Base-by-base conservation (phyloP, 2,113 vertebrate species). In the Australoheros scitulus region DNA sequence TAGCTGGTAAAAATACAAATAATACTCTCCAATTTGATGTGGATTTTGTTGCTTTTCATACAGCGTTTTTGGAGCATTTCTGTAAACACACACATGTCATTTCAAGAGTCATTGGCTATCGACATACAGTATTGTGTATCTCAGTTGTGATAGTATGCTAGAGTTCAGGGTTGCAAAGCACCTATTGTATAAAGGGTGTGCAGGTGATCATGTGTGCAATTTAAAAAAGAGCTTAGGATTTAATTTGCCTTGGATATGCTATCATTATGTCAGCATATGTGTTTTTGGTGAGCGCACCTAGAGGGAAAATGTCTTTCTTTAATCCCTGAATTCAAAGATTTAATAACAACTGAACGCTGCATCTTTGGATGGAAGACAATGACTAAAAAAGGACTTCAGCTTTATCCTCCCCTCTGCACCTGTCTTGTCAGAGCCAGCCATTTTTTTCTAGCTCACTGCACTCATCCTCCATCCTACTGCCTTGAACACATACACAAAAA, bases 361-460 rank as follows among this genome's bases (percentile, higher is more conserved):
- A 68, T 79, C 68, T 59, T 63, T 61, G 36, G 32, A 13, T 32
- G n/a, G 55, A 57, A 81, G 77, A 60, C 68, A 65, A 11, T 34
- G 72, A 74, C 76, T 41, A 38, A 76, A 88, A 52, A 84, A 34
- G 5, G 61, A 77, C 58, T 75, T 78, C 8, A n/a, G 61, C 63
- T 83, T 87, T 60, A 78, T 77, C 77, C 29, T 84, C 47, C 43
- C 38, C 58, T 74, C 38, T 83, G 80, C 84, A 87, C 86, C 84
- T 91, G 81, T 70, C 65, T 70, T 18, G 14, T 75, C 72, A 80
- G 63, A 89, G 56, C 7, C 76, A 64, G 47, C 26, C 61, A 77
- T 81, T 81, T 82, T 76, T 88, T 91, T 88, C 77, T 61, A 32
- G 47, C 79, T 88, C 77, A n/a, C 55, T 74, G 83, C 29, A 13